Conservation (phyloP, 2,797 vertebrate species). For the Kryptolebias ocellatus region DNA sequence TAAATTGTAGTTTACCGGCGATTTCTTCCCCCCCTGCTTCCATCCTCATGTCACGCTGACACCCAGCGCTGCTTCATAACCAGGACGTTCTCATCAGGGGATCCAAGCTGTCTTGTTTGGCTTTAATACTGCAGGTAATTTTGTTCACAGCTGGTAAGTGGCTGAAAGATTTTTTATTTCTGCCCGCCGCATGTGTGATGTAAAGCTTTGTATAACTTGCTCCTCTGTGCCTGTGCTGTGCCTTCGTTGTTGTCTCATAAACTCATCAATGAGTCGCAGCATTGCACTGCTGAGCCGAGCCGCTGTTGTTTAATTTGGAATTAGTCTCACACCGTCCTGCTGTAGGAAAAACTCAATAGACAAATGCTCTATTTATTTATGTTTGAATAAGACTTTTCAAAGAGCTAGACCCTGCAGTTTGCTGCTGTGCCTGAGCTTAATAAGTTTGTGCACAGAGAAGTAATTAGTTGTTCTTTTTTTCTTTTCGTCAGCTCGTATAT, state of each 20-base stretch:
- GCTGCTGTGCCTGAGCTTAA: neutral
- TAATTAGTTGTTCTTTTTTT: slow-evolving; percentile 2
- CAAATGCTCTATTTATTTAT: slow-evolving; percentile 15
- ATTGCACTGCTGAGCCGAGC: slow-evolving; percentile 9
- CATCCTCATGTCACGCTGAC: neutral
- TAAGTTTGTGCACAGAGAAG: neutral
- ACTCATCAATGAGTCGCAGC: slow-evolving; percentile 16
- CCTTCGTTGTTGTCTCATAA: slow-evolving; percentile 9
- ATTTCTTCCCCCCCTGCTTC: neutral
- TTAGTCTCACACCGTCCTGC: slow-evolving; percentile 5
- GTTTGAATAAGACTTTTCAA: slow-evolving; percentile 13
- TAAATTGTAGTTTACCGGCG: neutral
- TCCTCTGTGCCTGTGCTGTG: slow-evolving; percentile 1
- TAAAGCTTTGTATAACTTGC: slow-evolving; percentile 1
- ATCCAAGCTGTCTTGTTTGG: neutral
- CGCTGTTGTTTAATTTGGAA: slow-evolving; percentile 21
- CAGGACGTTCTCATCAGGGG: neutral
- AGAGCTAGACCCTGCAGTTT: neutral
- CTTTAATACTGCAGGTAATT: neutral
- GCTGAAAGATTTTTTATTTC: neutral
- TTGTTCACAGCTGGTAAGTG: slow-evolving; percentile 3
- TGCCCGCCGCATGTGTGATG: neutral
- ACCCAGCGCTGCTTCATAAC: neutral
- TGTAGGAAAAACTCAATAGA: slow-evolving; percentile 18
- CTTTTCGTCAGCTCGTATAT: neutral